Evolutionary conservation across 2,113 vertebrate species (phyloP), one percentile per base, ranked within the genome.

Genomic region (Oncorhynchus keta): DNA sequence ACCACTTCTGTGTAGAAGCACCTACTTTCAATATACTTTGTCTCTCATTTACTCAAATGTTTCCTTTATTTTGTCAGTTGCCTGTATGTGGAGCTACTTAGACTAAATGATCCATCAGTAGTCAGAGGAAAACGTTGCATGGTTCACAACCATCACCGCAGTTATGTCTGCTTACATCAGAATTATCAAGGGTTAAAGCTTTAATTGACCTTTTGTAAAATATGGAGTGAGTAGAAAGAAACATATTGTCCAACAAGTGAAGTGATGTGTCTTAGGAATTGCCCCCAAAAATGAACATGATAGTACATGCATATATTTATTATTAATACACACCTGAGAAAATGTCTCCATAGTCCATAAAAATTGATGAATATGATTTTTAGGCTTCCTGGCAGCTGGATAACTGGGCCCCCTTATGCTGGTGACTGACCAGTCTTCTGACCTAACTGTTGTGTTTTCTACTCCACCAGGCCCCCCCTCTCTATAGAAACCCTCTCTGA

Each of bases 401-500:
- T 24, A 62, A 62, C 59, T 22, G 20, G 59, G 59, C 59, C 59
- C 14, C 49, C 32, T 49, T 72, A 45, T 30, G 32, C 39, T 70
- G 0, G 26, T 76, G 49, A 66, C 45, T 26, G n/a, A 55, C 24
- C 51, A 39, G 20, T 76, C 28, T 69, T 68, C 11, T 74, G 11
- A 66, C 16, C 72, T 81, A 28, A 64, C 62, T 82, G 55, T 4
- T 45, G 39, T 45, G 9, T 45, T 80, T 81, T 59, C 0, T 64
- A 81, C 73, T 81, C 11, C 73, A 0, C 30, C 75, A 99, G 97
- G 78, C 96, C 97, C 0, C 94, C 95, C 67, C 95, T 97, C 85
- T 93, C 94, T 3, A 86, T 99, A 81, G 94, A 89, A 84, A 95
- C 93, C 16, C 94, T 99, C 1, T 88, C 82, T n/a, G 89, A 94